Evolutionary conservation across 2,888 invertebrate genomes (phyloP), one percentile per base, ranked within the genome.

Genomic region (Athetis lepigone): DNA sequence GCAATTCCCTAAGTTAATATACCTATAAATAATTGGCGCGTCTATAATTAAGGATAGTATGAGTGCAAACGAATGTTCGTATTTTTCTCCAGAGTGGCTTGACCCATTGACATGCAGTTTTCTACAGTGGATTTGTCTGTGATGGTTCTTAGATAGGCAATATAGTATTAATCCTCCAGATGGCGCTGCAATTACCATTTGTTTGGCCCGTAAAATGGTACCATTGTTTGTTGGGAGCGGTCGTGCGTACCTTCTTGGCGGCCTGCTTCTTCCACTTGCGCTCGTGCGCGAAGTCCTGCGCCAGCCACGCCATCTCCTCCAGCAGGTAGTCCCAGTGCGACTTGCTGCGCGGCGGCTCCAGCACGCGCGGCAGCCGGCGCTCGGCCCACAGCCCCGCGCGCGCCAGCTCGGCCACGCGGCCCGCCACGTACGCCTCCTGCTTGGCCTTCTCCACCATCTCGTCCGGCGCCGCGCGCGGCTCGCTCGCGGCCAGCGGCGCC

Each of bases 271-370:
- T 99, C 98, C 99, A 99, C 90, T 99, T 99, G 71, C 99, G 96
- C 92, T 99, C 99, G 90, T 99, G 98, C 27, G 98, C 98, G 93
- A 99, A 99, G 94, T 99, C 99, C 39, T 98, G 98, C 37, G 99
- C 98, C 77, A 99, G 95, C 99, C 99, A 99, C 39, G 98, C 97
- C 98, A 99, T 99, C 95, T 99, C 99, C 92, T 99, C 99, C 42
- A 99, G 95, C 73, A 99, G 95, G 92, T 99, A 99, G 92, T 99
- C 99, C 99, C 99, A 99, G 92, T 99, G 99, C 27, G 98, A 97
- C 95, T 99, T 99, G 55, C 97, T 96, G 72, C 99, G 96, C 67
- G 97, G 96, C 79, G 98, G 98, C 93, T 98, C 98, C 88, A 98
- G 97, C 74, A 98, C 97, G 94, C 98, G 98, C 56, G 99, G 99